These are phyloP conservation scores for Halcyon senegalensis DNA, from an alignment of 2,113 vertebrate genomes.

Conservation along the genomic window DNA sequence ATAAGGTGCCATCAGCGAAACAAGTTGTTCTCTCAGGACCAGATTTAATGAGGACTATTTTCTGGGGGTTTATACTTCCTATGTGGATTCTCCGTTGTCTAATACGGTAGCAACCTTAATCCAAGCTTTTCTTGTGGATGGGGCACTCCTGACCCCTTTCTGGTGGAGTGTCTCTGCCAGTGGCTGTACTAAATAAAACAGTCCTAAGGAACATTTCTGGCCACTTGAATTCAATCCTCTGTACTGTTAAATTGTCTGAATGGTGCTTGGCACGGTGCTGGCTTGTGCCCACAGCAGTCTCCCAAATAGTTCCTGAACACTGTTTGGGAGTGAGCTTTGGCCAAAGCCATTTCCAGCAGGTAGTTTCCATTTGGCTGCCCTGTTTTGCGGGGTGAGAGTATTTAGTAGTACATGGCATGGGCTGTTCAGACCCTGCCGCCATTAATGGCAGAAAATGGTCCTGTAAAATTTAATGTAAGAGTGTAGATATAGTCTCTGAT, in stretches of 20 bases:
- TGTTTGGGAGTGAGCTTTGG: background rate
- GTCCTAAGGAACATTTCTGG: background rate
- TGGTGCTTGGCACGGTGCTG: background rate
- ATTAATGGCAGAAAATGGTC: background rate
- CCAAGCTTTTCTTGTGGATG: background rate
- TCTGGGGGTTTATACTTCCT: background rate
- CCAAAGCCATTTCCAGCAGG: background rate
- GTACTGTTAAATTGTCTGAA: background rate
- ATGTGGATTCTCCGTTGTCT: background rate
- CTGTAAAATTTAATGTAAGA: background rate
- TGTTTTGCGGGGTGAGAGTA: background rate
- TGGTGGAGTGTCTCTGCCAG: background rate
- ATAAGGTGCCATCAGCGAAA: slow-evolving; percentile 31
- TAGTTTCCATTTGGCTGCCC: background rate
- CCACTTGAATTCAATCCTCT: background rate
- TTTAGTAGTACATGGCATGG: background rate
- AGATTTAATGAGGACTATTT: slow-evolving; percentile 14
- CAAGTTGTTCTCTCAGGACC: background rate
- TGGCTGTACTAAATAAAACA: background rate
- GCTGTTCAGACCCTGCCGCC: background rate
- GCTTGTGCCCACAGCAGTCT: background rate
- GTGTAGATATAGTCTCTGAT: background rate
- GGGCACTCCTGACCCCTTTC: background rate
- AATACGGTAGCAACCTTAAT: background rate
- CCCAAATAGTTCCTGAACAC: background rate